These are phyloP conservation scores for Heteropelma amictum DNA, from an alignment of 2,888 invertebrate genomes.

Conservation along the genomic window DNA sequence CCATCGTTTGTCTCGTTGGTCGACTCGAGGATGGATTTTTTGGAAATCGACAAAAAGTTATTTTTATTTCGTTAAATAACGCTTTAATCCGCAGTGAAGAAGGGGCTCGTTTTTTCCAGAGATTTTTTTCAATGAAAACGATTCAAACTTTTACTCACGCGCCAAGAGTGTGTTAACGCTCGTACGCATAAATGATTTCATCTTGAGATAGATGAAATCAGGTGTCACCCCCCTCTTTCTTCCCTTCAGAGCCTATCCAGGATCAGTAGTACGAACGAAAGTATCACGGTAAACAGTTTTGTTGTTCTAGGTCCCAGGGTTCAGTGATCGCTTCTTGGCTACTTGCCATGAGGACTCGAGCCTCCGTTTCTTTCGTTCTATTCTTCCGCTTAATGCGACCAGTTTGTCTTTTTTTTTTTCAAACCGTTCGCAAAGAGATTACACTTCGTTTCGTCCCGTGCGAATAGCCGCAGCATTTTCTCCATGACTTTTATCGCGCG, in stretches of 20 bases:
- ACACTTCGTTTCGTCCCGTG: neutral
- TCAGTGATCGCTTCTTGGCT: conserved; percentile 60
- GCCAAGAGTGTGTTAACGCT: too few species aligned
- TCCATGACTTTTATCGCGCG: too few species aligned
- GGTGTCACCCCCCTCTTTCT: conserved; percentile 21
- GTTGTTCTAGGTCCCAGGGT: conserved; percentile 68
- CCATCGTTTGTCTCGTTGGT: too few species aligned
- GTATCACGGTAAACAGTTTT: conserved; percentile 71
- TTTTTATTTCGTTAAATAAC: too few species aligned
- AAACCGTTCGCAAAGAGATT: conserved; percentile 35
- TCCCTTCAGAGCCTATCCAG: conserved; percentile 39
- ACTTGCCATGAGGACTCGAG: conserved; percentile 51
- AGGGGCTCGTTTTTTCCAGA: too few species aligned
- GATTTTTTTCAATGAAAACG: too few species aligned
- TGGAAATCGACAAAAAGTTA: too few species aligned
- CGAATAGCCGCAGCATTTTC: too few species aligned
- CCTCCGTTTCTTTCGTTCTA: conserved; percentile 30
- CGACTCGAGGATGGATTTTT: too few species aligned
- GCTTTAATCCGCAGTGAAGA: too few species aligned
- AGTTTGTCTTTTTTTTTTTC: conserved; percentile 20
- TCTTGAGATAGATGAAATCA: conserved; percentile 18
- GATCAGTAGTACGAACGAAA: conserved; percentile 62
- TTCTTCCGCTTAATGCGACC: conserved; percentile 15
- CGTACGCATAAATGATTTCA: neutral
- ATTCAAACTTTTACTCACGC: neutral